These are phyloP conservation scores for Epinephelus fuscoguttatus DNA, from an alignment of 2,113 vertebrate genomes.

Conservation along the genomic window DNA sequence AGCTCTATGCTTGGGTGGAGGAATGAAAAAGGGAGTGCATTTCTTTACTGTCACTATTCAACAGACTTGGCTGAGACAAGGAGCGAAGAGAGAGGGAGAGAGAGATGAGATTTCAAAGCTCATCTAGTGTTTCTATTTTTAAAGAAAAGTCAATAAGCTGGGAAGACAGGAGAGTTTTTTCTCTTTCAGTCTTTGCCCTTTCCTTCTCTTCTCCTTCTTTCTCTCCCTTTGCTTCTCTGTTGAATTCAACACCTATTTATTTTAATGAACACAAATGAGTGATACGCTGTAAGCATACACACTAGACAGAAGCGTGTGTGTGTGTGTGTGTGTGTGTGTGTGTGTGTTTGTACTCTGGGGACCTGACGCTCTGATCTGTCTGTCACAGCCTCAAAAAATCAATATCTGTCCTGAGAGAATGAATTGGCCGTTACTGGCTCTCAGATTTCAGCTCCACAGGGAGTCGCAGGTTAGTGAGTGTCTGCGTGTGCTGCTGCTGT, in stretches of 20 bases:
- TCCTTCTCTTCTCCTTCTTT: not conserved
- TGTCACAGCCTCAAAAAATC: constrained; percentile 68
- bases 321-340: constrained; percentile 13
- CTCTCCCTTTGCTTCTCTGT: not conserved
- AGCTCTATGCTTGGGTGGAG: not conserved
- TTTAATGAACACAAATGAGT: not conserved
- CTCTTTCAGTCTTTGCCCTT: not conserved
- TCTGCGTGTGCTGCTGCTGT: not conserved
- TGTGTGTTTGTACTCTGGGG: constrained; percentile 51
- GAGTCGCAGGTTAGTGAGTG: not conserved
- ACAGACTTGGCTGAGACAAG: constrained; percentile 4
- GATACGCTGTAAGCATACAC: not conserved
- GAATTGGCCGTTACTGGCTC: constrained; percentile 34
- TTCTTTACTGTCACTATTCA: not conserved
- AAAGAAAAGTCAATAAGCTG: constrained; percentile 60
- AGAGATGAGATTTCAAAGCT: constrained; percentile 42
- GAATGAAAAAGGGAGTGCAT: not conserved
- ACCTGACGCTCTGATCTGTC: constrained; percentile 60
- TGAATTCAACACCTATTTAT: not conserved
- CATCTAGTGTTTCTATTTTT: constrained; percentile 66
- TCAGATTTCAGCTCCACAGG: not conserved
- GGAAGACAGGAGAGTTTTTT: constrained; percentile 9
- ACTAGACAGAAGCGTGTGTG: too few species aligned
- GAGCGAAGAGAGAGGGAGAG: not conserved
- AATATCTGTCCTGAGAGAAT: constrained; percentile 54